Evolutionary conservation across 2,113 vertebrate genomes (phyloP).

Genomic region (Macheiramphus alcinus): DNA sequence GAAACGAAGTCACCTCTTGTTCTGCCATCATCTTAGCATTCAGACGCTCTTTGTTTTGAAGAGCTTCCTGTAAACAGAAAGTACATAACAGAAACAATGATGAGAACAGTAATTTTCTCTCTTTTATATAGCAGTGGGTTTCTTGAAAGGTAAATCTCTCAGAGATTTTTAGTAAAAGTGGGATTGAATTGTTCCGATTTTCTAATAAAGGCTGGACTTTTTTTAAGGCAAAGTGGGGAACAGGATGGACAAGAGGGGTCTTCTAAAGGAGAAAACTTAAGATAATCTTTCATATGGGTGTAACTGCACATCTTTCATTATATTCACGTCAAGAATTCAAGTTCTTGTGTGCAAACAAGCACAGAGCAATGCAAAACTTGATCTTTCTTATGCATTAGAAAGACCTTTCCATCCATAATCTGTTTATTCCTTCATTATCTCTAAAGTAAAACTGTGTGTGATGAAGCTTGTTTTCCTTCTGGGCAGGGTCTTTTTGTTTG

Average conservation of each 20-base stretch:
- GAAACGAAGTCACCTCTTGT: constrained; percentile 55
- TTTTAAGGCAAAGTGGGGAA: not conserved
- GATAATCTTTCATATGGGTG: not conserved
- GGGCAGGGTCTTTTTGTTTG: not conserved
- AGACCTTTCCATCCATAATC: not conserved
- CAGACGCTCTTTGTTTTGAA: constrained; percentile 57
- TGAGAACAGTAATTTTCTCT: not conserved
- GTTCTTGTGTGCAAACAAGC: not conserved
- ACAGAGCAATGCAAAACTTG: not conserved
- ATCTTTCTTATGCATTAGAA: not conserved
- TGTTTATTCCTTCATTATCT: not conserved
- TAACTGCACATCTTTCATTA: not conserved
- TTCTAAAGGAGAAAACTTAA: not conserved
- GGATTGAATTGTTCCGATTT: not conserved
- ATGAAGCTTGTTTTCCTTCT: not conserved
- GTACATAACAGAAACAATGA: not conserved
- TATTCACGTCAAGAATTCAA: not conserved
- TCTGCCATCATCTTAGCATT: constrained; percentile 65
- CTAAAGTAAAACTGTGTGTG: not conserved
- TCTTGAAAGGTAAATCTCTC: not conserved
- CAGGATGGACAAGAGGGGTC: not conserved
- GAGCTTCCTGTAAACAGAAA: constrained; percentile 66
- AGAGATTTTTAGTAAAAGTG: not conserved
- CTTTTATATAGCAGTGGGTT: not conserved
- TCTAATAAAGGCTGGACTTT: not conserved